phyloP scores from a whole-genome alignment of 1,140 invertebrate species.

The Drosophila triauraria region DNA sequence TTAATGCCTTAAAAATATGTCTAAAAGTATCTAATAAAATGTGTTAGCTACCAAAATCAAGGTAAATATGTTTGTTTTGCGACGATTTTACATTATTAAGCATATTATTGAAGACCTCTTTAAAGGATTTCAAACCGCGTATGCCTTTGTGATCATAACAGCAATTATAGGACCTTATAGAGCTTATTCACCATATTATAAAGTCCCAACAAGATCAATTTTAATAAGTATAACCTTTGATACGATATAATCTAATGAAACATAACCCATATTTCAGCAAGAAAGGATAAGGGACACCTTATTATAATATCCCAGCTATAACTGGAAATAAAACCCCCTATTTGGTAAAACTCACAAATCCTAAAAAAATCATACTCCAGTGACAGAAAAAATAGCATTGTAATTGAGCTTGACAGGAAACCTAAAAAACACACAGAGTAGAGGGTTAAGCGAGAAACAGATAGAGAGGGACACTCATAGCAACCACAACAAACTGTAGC shows the following conservation, averaged over 20 bases:
- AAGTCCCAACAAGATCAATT: background rate
- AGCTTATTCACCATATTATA: background rate
- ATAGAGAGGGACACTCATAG: slow-evolving; percentile 11
- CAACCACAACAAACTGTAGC: slow-evolving; percentile 40
- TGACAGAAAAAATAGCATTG: slow-evolving; percentile 69
- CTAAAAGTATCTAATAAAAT: too few species aligned
- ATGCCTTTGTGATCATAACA: background rate
- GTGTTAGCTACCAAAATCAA: too few species aligned
- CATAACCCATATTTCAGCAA: too few species aligned
- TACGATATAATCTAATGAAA: background rate
- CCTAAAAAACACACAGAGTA: slow-evolving; percentile 68
- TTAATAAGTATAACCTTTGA: fast-evolving
- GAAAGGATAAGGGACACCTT: background rate
- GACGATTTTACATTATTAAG: too few species aligned
- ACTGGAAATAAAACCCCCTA: background rate
- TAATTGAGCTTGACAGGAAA: slow-evolving; percentile 84
- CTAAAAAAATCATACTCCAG: slow-evolving; percentile 33
- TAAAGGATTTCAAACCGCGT: too few species aligned
- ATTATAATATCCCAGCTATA: background rate
- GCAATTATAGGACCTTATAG: background rate
- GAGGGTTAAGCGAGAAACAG: slow-evolving; percentile 20
- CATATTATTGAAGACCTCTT: too few species aligned
- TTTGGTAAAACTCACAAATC: slow-evolving; percentile 13
- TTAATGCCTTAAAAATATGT: too few species aligned
- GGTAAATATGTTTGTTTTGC: too few species aligned